Evolutionary conservation across 2,888 invertebrate species (phyloP).

Genomic region (Periphyllus acericola): DNA sequence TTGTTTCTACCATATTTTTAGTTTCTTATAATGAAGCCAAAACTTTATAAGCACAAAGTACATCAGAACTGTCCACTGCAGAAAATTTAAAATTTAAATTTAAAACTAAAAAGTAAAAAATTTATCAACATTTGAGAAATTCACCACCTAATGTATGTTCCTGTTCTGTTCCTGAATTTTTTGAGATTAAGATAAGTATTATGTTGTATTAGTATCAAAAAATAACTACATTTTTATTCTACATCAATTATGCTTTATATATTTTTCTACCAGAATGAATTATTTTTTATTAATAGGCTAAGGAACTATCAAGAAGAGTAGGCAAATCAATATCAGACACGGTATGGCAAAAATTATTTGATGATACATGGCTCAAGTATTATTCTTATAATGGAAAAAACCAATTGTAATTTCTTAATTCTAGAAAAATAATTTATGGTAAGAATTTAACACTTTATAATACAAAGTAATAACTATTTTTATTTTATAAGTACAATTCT

Average conservation of each 20-base stretch:
- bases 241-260: not conserved
- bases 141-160: no score
- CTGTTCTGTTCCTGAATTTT: no score
- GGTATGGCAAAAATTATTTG: not conserved
- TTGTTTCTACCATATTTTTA: no score
- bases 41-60: no score
- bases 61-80: no score
- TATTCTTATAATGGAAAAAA: conserved; percentile 17
- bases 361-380: not conserved
- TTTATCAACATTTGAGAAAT: no score
- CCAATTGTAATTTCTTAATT: not conserved
- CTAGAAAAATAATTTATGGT: conserved; percentile 15
- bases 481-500: not conserved
- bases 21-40: no score
- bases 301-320: not conserved
- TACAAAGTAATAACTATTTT: not conserved
- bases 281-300: not conserved
- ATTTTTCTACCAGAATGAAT: no score
- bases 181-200: no score
- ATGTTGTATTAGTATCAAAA: no score
- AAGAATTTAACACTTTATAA: not conserved
- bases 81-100: no score
- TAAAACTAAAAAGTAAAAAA: no score
- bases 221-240: not conserved
- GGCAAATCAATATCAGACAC: not conserved